Conservation (phyloP, 2,797 vertebrate species). For the Choloepus didactylus region DNA sequence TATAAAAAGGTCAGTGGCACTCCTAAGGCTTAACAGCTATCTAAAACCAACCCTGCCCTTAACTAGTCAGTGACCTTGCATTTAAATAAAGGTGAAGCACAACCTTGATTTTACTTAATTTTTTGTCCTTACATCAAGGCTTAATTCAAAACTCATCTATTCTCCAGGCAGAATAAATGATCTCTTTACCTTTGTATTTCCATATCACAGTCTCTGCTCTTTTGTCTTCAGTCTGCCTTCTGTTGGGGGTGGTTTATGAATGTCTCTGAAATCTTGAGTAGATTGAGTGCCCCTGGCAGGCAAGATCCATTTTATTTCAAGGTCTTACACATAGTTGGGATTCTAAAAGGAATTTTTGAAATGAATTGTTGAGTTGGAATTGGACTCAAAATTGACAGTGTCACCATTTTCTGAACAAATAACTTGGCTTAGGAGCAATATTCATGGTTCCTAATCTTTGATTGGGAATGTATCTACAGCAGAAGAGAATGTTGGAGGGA, state of each 20-base stretch:
- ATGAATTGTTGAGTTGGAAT: background rate
- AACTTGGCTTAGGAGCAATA: background rate
- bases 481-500: background rate
- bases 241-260: background rate
- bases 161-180: background rate
- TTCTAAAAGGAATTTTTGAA: conserved; percentile 44
- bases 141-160: background rate
- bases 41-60: background rate
- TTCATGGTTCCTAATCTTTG: background rate
- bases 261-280: background rate
- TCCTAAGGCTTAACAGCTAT: background rate
- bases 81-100: background rate
- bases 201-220: background rate
- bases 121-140: background rate
- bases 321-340: background rate
- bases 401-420: background rate
- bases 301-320: background rate
- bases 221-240: background rate
- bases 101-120: background rate
- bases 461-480: background rate
- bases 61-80: background rate
- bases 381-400: background rate
- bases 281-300: background rate
- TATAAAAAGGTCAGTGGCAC: background rate
- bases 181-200: background rate